Evolutionary conservation across 2,797 vertebrate species (phyloP).

Genomic region (Heteromormyrus szaboi): DNA sequence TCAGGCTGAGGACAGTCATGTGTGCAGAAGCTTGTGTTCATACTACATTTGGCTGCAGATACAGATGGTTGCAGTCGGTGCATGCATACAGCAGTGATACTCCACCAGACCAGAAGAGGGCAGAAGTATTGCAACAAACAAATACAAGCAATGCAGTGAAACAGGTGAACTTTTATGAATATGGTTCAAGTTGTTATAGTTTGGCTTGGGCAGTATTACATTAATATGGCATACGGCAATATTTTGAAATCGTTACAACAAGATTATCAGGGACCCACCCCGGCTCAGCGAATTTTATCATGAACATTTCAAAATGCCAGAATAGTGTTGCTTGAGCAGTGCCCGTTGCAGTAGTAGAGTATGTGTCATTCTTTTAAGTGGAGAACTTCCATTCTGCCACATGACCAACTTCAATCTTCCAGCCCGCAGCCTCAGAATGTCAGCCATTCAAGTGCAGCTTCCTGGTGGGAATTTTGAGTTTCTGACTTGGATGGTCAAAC

Average conservation of each 20-base stretch:
- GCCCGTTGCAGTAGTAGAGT: background rate
- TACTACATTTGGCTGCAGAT: background rate
- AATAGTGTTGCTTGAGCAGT: background rate
- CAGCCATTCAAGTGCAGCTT: background rate
- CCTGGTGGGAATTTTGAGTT: background rate
- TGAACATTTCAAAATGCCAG: background rate
- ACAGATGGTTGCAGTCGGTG: background rate
- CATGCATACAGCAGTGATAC: background rate
- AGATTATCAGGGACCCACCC: background rate
- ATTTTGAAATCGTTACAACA: background rate
- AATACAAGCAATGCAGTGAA: background rate
- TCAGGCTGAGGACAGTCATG: background rate
- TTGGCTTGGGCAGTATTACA: background rate
- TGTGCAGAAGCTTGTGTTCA: background rate
- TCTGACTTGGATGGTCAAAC: background rate
- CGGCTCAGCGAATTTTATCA: background rate
- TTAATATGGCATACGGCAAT: background rate
- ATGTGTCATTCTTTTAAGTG: background rate
- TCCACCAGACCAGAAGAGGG: background rate
- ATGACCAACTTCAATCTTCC: background rate
- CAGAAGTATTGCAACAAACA: background rate
- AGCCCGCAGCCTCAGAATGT: background rate
- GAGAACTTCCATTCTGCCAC: background rate
- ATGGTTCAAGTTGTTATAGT: background rate
- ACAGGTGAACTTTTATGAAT: background rate